phyloP scores from a whole-genome alignment of 2,113 vertebrate genomes.

The Hystrix cristata region DNA sequence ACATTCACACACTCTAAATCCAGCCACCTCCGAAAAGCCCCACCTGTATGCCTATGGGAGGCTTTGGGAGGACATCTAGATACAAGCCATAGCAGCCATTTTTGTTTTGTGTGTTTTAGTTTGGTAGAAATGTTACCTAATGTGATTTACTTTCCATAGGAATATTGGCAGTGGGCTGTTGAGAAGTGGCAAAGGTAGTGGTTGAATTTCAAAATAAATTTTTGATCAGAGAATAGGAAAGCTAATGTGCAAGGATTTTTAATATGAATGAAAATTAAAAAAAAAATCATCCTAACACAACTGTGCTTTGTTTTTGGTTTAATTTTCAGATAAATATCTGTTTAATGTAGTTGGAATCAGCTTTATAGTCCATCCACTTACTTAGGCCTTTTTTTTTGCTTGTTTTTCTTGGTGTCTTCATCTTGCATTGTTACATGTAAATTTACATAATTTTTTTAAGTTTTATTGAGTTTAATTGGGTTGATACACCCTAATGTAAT shows the following conservation, averaged over 20 bases:
- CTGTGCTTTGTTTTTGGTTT: neutral
- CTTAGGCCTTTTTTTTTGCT: neutral
- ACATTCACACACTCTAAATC: neutral
- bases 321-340: neutral
- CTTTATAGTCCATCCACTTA: neutral
- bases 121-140: neutral
- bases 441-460: neutral
- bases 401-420: neutral
- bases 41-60: neutral
- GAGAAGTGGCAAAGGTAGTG: neutral
- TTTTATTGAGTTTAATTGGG: slow-evolving; percentile 27
- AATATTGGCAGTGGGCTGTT: neutral
- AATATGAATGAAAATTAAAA: slow-evolving; percentile 26
- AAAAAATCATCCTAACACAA: neutral
- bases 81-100: neutral
- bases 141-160: neutral
- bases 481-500: slow-evolving; percentile 11
- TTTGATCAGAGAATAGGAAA: neutral
- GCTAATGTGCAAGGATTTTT: slow-evolving; percentile 71
- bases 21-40: neutral
- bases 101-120: neutral
- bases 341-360: slow-evolving; percentile 48
- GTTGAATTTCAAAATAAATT: slow-evolving; percentile 47
- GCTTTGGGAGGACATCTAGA: neutral
- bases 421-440: neutral